phyloP scores from a whole-genome alignment of 1,140 invertebrate species.

The Drosophila arawakana region DNA sequence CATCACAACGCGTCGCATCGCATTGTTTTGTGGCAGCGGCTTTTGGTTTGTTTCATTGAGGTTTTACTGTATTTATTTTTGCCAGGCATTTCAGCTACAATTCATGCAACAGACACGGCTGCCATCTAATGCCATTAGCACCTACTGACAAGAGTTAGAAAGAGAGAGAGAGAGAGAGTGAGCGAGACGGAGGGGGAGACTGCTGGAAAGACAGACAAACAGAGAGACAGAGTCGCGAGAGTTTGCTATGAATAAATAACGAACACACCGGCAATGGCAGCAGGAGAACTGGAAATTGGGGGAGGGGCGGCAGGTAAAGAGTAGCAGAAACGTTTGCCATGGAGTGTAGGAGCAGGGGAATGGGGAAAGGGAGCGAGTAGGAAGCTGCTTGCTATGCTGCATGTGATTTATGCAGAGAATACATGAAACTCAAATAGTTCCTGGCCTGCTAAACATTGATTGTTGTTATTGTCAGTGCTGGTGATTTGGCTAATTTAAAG shows the following conservation, averaged over 20 bases:
- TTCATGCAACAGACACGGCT: slow-evolving; percentile 54
- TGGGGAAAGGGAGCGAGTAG: slow-evolving; percentile 9
- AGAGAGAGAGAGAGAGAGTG: neutral
- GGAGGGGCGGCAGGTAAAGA: neutral
- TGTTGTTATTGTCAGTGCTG: slow-evolving; percentile 58
- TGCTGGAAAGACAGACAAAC: neutral
- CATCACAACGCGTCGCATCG: slow-evolving; percentile 44
- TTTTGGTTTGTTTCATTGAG: slow-evolving; percentile 54
- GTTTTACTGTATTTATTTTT: slow-evolving; percentile 67
- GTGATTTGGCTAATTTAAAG: too few relatives aligned
- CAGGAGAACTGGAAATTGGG: neutral
- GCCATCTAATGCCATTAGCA: slow-evolving; percentile 56
- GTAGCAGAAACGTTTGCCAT: too few relatives aligned
- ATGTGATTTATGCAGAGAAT: slow-evolving; percentile 76
- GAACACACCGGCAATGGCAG: slow-evolving; percentile 44
- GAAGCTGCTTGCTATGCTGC: slow-evolving; percentile 25
- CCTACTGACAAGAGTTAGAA: neutral
- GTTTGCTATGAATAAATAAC: slow-evolving; percentile 78
- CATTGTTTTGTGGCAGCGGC: slow-evolving; percentile 69
- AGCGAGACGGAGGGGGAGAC: neutral
- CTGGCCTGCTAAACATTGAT: slow-evolving; percentile 57
- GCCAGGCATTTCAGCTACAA: slow-evolving; percentile 57
- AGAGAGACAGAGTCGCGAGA: slow-evolving; percentile 20
- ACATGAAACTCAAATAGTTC: slow-evolving; percentile 72
- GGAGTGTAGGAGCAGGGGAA: slow-evolving; percentile 3